Evolutionary conservation across 1,140 invertebrate species (phyloP), one percentile per base, ranked within the genome.

Genomic region (Drosophila funebris): DNA sequence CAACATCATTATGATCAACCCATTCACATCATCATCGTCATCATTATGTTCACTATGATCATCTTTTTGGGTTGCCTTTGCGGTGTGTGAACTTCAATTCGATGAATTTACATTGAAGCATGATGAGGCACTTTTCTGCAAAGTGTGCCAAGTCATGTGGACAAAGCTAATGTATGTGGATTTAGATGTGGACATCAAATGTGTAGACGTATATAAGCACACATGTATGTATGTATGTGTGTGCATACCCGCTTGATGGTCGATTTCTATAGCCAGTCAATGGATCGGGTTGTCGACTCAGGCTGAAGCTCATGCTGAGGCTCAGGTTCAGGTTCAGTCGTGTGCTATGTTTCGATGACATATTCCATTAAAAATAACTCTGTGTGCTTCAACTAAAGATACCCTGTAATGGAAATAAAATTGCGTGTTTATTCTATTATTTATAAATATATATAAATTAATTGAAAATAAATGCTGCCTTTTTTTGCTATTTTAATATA

Each of bases 101-200:
- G 73, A 58, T 87, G 61, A 76, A 88, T 88, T 87, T 87, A 88
- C 83, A 83, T 73, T 73, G 83, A 87, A 88, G 68, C 76, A 60
- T 87, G 83, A 87, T 83, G 70, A 50, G 75, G 78, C 83, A 88
- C 16, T 41, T 76, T 76, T 63, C 24, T 64, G 43, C 46, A 67
- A 53, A 69, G 71, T 74, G 60, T 75, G 72, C 58, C 72, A 71
- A 70, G 67, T 75, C 72, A 75, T 75, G 72, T 71, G 66, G 66
- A 88, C 83, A 82, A 83, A 83, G 83, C 83, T 87, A 87, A 87
- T 87, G 83, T 79, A 52, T 62, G 52, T 72, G 62, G 69, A 72
- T 72, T 72, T 67, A 58, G 69, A 71, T 71, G 68, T 66, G 61
- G 33, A 27, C 16, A n/a, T 31, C 36, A 16, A 57, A 31, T 7